phyloP scores from a whole-genome alignment of 2,113 vertebrate species.

The Poeciliopsis retropinna region DNA sequence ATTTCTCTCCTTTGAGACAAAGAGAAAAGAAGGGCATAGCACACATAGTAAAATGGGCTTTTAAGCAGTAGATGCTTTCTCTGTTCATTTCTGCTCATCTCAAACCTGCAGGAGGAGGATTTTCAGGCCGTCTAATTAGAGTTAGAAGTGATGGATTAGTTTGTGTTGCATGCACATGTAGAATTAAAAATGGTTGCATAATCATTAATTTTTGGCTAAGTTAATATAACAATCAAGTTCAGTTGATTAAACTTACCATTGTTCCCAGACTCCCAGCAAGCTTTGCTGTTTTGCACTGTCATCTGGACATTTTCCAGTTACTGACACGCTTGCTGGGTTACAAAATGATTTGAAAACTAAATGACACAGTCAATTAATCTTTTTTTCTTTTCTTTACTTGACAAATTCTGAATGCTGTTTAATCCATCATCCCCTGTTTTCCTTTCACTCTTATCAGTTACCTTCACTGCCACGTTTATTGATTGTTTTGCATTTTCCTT shows the following conservation, averaged over 20 bases:
- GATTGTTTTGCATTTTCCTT: neutral
- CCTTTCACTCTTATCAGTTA: conserved; percentile 3
- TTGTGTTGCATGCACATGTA: neutral
- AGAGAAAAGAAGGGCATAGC: neutral
- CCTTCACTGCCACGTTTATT: conserved; percentile 1
- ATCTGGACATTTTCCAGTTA: neutral
- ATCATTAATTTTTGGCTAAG: neutral
- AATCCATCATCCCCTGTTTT: conserved; percentile 24
- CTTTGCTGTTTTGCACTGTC: neutral
- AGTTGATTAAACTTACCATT: neutral
- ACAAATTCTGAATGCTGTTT: neutral
- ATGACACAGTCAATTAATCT: neutral
- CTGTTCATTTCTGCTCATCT: neutral
- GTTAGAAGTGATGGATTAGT: neutral
- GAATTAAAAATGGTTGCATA: neutral
- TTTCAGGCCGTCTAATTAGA: neutral
- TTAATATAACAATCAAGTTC: neutral
- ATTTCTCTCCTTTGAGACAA: neutral
- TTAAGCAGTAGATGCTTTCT: neutral
- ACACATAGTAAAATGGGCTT: neutral
- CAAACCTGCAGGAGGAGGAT: neutral
- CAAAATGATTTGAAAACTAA: conserved; percentile 12
- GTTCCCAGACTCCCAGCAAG: neutral
- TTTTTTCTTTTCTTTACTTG: conserved; percentile 8
- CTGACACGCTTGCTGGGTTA: neutral